Evolutionary conservation across 92 coral and sea anemone species (phyloP).

Genomic region (Epizoanthus ramosus): DNA sequence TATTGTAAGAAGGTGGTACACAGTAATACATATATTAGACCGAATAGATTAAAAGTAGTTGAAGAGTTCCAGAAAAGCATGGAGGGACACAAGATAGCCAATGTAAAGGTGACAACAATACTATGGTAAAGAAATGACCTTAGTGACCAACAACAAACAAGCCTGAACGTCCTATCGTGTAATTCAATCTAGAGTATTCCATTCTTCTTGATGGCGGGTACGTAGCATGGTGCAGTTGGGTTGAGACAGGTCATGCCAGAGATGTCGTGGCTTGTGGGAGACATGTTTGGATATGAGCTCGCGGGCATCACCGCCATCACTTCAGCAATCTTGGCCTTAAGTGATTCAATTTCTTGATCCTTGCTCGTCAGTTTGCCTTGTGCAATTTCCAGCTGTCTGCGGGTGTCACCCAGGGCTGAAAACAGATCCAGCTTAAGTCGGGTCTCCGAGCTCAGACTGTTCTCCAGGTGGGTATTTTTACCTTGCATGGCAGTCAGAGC

Average conservation of each 20-base stretch:
- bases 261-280: conserved; percentile 26
- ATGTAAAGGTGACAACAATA: neutral
- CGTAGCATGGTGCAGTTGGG: conserved; percentile 86
- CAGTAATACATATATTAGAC: too few species aligned
- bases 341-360: conserved; percentile 81
- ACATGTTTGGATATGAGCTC: conserved; percentile 32
- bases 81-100: neutral
- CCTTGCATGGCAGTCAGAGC: conserved; percentile 97
- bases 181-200: conserved; percentile 54
- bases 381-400: conserved; percentile 92
- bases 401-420: conserved; percentile 96
- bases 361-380: conserved; percentile 80
- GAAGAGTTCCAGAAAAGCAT: conserved; percentile 15
- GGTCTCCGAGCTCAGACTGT: conserved; percentile 96
- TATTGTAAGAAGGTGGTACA: too few species aligned
- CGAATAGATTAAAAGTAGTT: too few species aligned
- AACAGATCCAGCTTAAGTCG: conserved; percentile 94
- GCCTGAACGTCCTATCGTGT: conserved; percentile 22
- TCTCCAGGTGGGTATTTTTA: conserved; percentile 96
- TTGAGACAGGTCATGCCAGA: conserved; percentile 57
- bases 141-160: conserved; percentile 7
- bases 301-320: conserved; percentile 97
- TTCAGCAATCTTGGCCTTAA: conserved; percentile 97
- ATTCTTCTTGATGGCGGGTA: conserved; percentile 70
- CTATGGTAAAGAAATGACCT: conserved; percentile 22